A percentile compares a stretch with the other conserved stretches of the same genome.
phyloP scores from a whole-genome alignment of 2,113 vertebrate species.

The Leucopsar rothschildi region DNA sequence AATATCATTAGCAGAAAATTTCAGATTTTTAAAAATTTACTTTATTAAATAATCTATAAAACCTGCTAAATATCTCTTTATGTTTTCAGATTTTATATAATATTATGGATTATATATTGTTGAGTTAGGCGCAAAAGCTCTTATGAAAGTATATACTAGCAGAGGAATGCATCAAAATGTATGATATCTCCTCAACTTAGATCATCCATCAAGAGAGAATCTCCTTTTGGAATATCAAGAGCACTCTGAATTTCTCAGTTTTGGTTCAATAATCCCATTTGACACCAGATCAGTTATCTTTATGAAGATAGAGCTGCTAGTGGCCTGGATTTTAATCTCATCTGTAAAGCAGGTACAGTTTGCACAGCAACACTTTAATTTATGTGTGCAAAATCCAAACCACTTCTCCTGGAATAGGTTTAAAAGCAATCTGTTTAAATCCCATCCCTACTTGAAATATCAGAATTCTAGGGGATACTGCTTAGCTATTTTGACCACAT shows the following conservation, averaged over 20 bases:
- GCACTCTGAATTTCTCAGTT: neutral
- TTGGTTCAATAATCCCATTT: neutral
- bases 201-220: neutral
- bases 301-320: neutral
- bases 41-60: neutral
- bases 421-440: neutral
- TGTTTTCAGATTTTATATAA: neutral
- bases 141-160: neutral
- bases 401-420: neutral
- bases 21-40: neutral
- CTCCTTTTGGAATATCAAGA: neutral
- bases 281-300: neutral
- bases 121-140: neutral
- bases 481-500: neutral
- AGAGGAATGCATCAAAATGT: neutral
- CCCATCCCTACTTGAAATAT: neutral
- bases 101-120: neutral
- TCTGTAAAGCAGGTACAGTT: neutral
- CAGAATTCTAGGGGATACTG: neutral
- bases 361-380: neutral
- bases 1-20: neutral
- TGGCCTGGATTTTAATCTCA: neutral
- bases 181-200: neutral
- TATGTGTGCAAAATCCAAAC: neutral
- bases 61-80: neutral